Conservation (phyloP, 2,888 invertebrate genomes). For the Syritta pipiens region DNA sequence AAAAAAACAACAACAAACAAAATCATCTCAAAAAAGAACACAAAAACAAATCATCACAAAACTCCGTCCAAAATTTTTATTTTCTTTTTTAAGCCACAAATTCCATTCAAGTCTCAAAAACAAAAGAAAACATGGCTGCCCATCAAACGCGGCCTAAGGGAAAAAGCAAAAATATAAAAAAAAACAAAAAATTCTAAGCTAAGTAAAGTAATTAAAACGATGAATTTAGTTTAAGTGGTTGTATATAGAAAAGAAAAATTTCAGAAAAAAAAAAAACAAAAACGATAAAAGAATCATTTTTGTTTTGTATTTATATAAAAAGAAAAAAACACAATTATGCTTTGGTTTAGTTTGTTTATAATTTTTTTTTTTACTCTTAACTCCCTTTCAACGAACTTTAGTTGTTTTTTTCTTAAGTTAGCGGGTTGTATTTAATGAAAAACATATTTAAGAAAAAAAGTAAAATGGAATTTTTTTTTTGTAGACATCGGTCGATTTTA, state of each 20-base stretch:
- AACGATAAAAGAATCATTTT: slow-evolving; percentile 26
- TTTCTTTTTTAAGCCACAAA: slow-evolving; percentile 21
- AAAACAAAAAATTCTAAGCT: slow-evolving; percentile 5
- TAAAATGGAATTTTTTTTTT: slow-evolving; percentile 35
- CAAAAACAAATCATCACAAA: slow-evolving; percentile 40
- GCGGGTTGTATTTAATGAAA: slow-evolving; percentile 58
- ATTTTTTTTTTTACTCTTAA: slow-evolving; percentile 1
- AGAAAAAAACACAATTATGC: too few relatives aligned
- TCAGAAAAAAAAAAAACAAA: slow-evolving; percentile 3
- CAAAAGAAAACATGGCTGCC: slow-evolving; percentile 16
- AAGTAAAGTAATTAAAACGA: slow-evolving; percentile 24
- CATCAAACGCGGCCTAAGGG: background rate
- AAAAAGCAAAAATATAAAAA: background rate
- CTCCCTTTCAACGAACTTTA: background rate
- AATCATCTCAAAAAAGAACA: background rate
- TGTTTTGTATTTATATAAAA: slow-evolving; percentile 45
- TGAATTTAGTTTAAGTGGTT: slow-evolving; percentile 57
- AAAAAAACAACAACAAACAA: too few relatives aligned
- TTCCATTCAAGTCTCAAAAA: slow-evolving; percentile 32
- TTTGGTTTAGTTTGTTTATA: slow-evolving; percentile 47
- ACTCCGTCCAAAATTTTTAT: slow-evolving; percentile 46
- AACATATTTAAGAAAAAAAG: slow-evolving; percentile 16
- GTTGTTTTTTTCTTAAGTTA: slow-evolving; percentile 30
- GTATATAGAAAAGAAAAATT: slow-evolving; percentile 54
- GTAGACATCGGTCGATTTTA: slow-evolving; percentile 35